Evolutionary conservation across 1,140 invertebrate species (phyloP).

Genomic region (Phymastichus coffea): DNA sequence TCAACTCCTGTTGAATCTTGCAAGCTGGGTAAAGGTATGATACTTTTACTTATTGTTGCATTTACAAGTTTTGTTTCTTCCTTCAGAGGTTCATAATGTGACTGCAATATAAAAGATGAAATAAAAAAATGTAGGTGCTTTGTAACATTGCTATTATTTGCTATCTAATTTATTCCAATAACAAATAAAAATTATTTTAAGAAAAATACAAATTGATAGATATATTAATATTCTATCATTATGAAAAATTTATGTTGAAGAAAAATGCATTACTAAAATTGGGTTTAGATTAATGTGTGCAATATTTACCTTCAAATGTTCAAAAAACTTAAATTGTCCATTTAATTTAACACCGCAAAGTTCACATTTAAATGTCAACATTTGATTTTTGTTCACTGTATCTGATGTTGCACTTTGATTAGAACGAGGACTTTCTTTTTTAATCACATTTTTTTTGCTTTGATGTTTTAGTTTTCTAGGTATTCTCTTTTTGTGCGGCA

Average conservation of each 20-base stretch:
- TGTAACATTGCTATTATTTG: no score
- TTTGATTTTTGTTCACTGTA: slow-evolving; percentile 19
- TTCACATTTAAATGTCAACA: slow-evolving; percentile 63
- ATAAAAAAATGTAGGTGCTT: slow-evolving; percentile 1
- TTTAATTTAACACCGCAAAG: slow-evolving; percentile 65
- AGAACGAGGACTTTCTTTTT: slow-evolving; percentile 36
- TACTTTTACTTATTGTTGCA: slow-evolving; percentile 45
- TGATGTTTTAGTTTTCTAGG: slow-evolving; percentile 58
- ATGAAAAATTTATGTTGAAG: no score
- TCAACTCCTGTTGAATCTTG: slow-evolving; percentile 33
- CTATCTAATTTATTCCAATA: no score
- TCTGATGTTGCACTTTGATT: slow-evolving; percentile 24
- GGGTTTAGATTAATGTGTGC: no score
- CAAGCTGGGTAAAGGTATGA: slow-evolving; percentile 38
- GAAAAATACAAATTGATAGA: no score
- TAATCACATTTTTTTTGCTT: slow-evolving; percentile 40
- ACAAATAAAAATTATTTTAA: no score
- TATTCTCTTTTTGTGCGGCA: slow-evolving; percentile 62
- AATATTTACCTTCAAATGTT: slow-evolving; percentile 66
- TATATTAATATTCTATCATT: no score
- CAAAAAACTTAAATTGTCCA: slow-evolving; percentile 76
- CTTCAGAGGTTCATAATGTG: slow-evolving; percentile 72
- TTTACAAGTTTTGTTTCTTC: slow-evolving; percentile 50
- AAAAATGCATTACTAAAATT: no score
- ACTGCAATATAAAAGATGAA: slow-evolving; percentile 36